Evolutionary conservation across 1,140 invertebrate genomes (phyloP).

Genomic region (Drosophila sechellia): DNA sequence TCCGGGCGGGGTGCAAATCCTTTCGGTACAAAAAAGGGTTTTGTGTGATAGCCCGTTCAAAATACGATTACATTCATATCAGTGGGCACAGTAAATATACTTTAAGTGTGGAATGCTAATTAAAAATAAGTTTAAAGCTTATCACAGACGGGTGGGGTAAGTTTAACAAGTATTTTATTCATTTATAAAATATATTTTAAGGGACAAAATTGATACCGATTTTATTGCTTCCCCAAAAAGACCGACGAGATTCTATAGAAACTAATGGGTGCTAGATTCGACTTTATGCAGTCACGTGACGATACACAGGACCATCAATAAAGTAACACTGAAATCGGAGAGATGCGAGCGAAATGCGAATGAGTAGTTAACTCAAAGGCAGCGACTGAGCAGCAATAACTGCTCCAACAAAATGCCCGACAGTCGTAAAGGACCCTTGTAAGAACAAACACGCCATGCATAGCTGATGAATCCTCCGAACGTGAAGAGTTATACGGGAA

Average conservation of each 20-base stretch:
- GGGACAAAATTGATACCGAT: too few species aligned
- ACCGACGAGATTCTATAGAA: neutral
- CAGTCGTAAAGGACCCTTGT: conserved; percentile 60
- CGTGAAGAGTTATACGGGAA: conserved; percentile 21
- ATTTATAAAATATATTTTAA: neutral
- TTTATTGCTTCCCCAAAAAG: conserved; percentile 21
- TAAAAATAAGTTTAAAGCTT: too few species aligned
- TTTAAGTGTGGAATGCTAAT: neutral
- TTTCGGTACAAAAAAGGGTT: conserved; percentile 27
- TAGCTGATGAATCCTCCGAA: conserved; percentile 66
- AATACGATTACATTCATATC: conserved; percentile 18
- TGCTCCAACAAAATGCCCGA: conserved; percentile 16
- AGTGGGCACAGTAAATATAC: neutral
- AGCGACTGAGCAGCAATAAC: conserved; percentile 9
- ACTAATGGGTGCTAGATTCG: conserved; percentile 5
- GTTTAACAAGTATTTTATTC: too few species aligned
- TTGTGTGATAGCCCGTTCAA: conserved; percentile 22
- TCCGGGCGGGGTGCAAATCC: neutral
- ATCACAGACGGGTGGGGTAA: too few species aligned
- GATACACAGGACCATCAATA: conserved; percentile 63
- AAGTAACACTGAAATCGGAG: conserved; percentile 50
- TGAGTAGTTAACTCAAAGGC: conserved; percentile 28
- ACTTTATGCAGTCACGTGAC: conserved; percentile 41
- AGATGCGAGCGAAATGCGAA: conserved; percentile 23
- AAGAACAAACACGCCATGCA: conserved; percentile 70